Conservation (phyloP, 2,888 invertebrate genomes). For the Pseudococcus viburni region DNA sequence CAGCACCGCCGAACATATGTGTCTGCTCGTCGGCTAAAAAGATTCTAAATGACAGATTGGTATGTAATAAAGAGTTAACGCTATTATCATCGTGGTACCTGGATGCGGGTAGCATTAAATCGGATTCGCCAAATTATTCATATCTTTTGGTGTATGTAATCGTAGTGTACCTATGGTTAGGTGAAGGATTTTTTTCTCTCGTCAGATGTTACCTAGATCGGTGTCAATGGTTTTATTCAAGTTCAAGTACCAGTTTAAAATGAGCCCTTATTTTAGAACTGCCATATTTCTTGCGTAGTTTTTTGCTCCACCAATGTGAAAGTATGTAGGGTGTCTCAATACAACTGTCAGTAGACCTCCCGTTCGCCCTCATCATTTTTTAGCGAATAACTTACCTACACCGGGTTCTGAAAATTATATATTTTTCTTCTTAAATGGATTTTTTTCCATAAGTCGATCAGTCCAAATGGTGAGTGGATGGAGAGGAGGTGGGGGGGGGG, state of each 20-base stretch:
- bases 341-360: too few relatives aligned
- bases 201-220: neutral
- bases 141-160: neutral
- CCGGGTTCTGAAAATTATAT: too few relatives aligned
- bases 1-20: neutral
- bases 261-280: neutral
- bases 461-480: too few relatives aligned
- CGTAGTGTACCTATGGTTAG: neutral
- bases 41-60: conserved; percentile 10
- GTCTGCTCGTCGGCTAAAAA: conserved; percentile 4
- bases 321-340: neutral
- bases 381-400: too few relatives aligned
- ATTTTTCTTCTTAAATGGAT: too few relatives aligned
- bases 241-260: neutral
- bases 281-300: neutral
- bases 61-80: neutral
- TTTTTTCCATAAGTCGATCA: too few relatives aligned
- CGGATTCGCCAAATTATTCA: conserved; percentile 40
- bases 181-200: neutral
- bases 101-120: conserved; percentile 50
- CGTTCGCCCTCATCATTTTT: too few relatives aligned
- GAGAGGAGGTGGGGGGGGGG: too few relatives aligned
- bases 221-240: neutral
- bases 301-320: neutral
- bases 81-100: conserved; percentile 46